These are phyloP conservation scores for Xylophagus ater DNA, from an alignment of 2,888 invertebrate species.

Conservation along the genomic window DNA sequence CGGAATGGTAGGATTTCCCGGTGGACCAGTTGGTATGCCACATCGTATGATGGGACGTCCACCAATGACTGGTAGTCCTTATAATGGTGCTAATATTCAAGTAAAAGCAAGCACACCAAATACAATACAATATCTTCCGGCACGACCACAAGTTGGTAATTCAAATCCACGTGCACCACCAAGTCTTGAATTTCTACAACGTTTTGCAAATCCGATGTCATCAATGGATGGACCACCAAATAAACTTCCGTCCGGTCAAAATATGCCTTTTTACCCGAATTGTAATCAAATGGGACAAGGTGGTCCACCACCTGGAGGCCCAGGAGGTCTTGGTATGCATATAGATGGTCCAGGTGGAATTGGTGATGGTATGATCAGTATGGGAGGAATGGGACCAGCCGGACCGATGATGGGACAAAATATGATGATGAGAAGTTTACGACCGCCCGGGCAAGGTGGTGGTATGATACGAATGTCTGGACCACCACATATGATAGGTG, in stretches of 20 bases:
- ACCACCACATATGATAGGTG: conserved; percentile 21
- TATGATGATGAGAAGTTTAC: conserved; percentile 41
- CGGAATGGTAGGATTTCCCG: conserved; percentile 41
- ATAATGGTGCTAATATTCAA: conserved; percentile 62
- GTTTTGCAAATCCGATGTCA: conserved; percentile 71
- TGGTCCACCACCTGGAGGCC: conserved; percentile 26
- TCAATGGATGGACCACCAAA: conserved; percentile 20
- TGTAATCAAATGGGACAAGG: conserved; percentile 33
- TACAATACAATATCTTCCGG: conserved; percentile 95
- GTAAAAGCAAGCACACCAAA: conserved; percentile 95
- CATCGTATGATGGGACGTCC: conserved; percentile 54
- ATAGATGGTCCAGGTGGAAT: conserved; percentile 36
- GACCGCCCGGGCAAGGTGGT: conserved; percentile 36
- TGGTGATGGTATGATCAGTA: conserved; percentile 37
- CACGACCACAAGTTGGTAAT: conserved; percentile 74
- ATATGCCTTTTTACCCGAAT: conserved; percentile 30
- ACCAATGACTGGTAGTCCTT: conserved; percentile 47
- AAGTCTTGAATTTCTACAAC: conserved; percentile 78
- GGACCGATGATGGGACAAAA: conserved; percentile 26
- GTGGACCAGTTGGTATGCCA: conserved; percentile 33
- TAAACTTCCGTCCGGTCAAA: conserved; percentile 22
- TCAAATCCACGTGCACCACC: conserved; percentile 69
- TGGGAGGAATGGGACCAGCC: conserved; percentile 18
- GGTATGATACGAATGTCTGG: conserved; percentile 25
- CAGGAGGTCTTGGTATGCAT: conserved; percentile 40